Base-by-base conservation (phyloP, 2,797 vertebrate genomes). In the Sparus aurata region DNA sequence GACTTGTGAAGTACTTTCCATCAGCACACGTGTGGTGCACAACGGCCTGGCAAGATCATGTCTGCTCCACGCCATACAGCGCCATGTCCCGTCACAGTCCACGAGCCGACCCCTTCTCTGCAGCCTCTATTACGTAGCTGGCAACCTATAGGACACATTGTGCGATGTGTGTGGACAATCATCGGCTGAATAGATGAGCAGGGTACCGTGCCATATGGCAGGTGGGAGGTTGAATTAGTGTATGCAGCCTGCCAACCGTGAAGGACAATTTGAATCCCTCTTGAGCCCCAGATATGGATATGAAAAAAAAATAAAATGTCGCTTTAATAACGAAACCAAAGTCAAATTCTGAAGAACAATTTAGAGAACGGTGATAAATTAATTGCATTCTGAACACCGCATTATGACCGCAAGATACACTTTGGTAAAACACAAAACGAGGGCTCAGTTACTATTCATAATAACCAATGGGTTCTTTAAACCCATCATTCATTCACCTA, bases 201-300 rank as follows among this genome's bases (percentile, higher is more conserved):
- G 53, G 52, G 46, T 66, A 12, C 64, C 5, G 54, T 27, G 78
- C 75, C 85, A 86, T 73, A 79, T 81, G 81, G 77, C 77, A 71
- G 52, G 27, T 45, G 52, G 63, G 41, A 38, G 69, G 55, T 3
- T 65, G 62, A 71, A 83, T 83, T 47, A 75, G 23, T 23, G 67
- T 55, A 63, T 41, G 66, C 23, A 63, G 46, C 38, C 69, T 45
- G 70, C 67, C 62, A 74, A 34, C 52, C 70, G 47, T 52, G 77
- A 68, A 71, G 50, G 63, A 54, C 41, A 57, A 43, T 27, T 23
- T 4, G n/a, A 64, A 13, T 70, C 50, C 23, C 11, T 25, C 60
- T 69, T n/a, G 38, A 65, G 18, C 4, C 45, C 17, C 45, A 70
- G 45, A 30, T 47, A 17, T 41, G 34, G 3, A 41, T 46, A 0